phyloP scores from a whole-genome alignment of 1,140 invertebrate genomes.

The Matsumurasca onukii region DNA sequence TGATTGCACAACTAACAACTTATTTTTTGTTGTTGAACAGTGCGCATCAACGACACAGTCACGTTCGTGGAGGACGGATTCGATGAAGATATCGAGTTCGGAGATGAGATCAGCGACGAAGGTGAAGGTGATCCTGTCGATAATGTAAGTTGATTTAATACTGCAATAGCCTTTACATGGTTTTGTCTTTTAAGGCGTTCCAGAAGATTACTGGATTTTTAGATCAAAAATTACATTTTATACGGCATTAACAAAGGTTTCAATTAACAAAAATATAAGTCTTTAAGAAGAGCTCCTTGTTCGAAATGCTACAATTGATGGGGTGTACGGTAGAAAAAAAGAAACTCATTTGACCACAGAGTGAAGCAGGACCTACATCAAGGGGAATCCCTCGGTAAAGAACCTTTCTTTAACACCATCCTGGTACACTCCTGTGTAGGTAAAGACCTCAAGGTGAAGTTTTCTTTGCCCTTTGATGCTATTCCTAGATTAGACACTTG shows the following conservation, averaged over 20 bases:
- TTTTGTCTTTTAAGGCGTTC: background rate
- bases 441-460: too few species aligned
- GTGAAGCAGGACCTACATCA: too few species aligned
- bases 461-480: too few species aligned
- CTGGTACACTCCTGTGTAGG: too few species aligned
- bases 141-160: conserved; percentile 53
- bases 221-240: background rate
- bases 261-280: background rate
- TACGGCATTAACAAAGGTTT: background rate
- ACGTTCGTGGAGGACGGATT: conserved; percentile 92
- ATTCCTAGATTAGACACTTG: too few species aligned
- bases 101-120: conserved; percentile 86
- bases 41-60: conserved; percentile 92
- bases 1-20: background rate
- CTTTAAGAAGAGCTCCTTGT: too few species aligned
- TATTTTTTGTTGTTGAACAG: conserved; percentile 51
- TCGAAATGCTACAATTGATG: too few species aligned
- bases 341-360: too few species aligned
- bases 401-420: too few species aligned
- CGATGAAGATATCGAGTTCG: conserved; percentile 94
- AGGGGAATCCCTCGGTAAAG: too few species aligned
- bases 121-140: conserved; percentile 83
- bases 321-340: too few species aligned
- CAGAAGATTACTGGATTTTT: background rate
- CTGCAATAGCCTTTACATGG: background rate